A percentile compares a stretch with the other conserved stretches of the same genome.
Conservation (phyloP, 2,113 vertebrate genomes). For the Rhea americana region DNA sequence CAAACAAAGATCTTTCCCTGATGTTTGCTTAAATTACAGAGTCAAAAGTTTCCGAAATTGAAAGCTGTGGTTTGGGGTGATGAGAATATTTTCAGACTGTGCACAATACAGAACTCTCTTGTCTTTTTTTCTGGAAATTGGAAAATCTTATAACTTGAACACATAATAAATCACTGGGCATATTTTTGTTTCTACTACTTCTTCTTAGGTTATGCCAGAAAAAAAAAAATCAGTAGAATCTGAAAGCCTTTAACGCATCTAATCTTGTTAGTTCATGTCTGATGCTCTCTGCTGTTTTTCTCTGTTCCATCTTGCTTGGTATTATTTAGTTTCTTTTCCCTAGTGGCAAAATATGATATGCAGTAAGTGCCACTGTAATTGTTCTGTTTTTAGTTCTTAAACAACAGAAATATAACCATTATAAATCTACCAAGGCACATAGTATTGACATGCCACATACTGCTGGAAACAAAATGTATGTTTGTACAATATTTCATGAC, state of each 20-base stretch:
- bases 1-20: not conserved
- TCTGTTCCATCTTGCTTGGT: not conserved
- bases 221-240: not conserved
- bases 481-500: not conserved
- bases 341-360: not conserved
- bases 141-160: not conserved
- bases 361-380: not conserved
- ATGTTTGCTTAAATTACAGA: constrained; percentile 5
- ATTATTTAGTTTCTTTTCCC: not conserved
- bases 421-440: not conserved
- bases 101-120: not conserved
- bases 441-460: not conserved
- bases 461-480: not conserved
- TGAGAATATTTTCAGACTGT: not conserved
- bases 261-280: not conserved
- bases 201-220: not conserved
- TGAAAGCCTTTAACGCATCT: not conserved
- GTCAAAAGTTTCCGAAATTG: constrained; percentile 31
- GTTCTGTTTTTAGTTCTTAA: not conserved
- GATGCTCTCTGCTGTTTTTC: not conserved
- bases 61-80: not conserved
- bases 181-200: not conserved
- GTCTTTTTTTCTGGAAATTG: not conserved
- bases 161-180: not conserved
- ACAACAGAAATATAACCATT: not conserved